phyloP scores from a whole-genome alignment of 2,888 invertebrate species.

The Macrophya alboannulata region DNA sequence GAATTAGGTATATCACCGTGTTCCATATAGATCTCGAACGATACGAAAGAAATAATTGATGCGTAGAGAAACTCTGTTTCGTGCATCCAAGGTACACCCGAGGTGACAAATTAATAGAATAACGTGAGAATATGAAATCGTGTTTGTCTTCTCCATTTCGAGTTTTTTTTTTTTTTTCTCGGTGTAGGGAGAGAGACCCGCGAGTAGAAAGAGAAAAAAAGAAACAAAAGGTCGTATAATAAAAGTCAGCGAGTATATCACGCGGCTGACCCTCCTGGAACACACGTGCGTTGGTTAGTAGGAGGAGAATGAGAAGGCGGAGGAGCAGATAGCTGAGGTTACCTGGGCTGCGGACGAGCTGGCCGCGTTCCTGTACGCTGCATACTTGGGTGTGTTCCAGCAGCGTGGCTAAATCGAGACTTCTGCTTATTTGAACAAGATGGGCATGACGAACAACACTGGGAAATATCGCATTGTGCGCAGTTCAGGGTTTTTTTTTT shows the following conservation, averaged over 20 bases:
- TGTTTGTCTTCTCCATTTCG: not conserved
- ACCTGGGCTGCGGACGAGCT: constrained; percentile 54
- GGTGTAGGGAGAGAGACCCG: constrained; percentile 2
- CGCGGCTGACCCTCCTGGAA: constrained; percentile 53
- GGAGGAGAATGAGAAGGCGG: constrained; percentile 51
- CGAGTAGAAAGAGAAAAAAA: not conserved
- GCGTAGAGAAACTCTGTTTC: not conserved
- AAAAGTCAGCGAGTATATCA: constrained; percentile 49
- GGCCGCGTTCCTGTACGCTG: constrained; percentile 55
- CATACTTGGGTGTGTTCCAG: constrained; percentile 56
- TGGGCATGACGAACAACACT: constrained; percentile 50
- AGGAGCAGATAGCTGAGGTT: constrained; percentile 53
- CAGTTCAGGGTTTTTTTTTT: constrained; percentile 19
- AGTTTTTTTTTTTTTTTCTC: not conserved
- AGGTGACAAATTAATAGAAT: not conserved
- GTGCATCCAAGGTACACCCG: not conserved
- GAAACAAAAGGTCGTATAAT: not conserved
- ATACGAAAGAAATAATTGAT: not conserved
- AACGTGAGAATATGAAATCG: not conserved
- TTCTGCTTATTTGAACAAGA: constrained; percentile 56
- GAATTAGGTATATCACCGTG: not conserved
- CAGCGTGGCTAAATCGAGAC: constrained; percentile 55
- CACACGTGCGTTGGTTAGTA: constrained; percentile 55
- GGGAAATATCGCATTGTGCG: constrained; percentile 54
- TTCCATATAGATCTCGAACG: constrained; percentile 15